Evolutionary conservation across 2,888 invertebrate species (phyloP), one percentile per base, ranked within the genome.

Genomic region (Tuta absoluta): DNA sequence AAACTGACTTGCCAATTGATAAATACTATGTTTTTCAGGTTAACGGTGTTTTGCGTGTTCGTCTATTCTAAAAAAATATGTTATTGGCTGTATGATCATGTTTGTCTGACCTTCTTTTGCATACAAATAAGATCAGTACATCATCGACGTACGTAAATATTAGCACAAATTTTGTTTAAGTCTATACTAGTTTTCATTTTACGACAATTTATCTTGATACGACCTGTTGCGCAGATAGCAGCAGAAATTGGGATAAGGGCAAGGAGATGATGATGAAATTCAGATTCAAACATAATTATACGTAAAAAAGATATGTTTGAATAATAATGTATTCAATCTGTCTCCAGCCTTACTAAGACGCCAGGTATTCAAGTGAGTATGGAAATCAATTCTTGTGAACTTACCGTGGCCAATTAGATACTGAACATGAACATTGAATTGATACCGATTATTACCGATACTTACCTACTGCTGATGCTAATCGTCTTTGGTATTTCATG

Each of bases 351-450:
- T 62, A 62, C 37, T 51, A 14, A 8, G 23, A n/a, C 24, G 17
- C 19, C 19, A 61, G 17, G 24, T 63, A 63, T 64, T 64, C 41
- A 60, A 53, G 49, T 58, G 48, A 65, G 62, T 62, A 64, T 64
- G 64, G 61, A 61, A 64, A 64, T 64, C 41, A 61, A 64, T 64
- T 64, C 53, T 45, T 21, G 48, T 33, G 17, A 14, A 49, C 61
- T 49, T 49, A 61, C 49, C 61, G 41, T 49, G 12, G 49, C 61
- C 61, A 61, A 61, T 61, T 49, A 61, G 49, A 33, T 61, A 61
- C 49, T 21, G 48, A 61, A 48, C 49, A 61, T 61, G 48, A 38
- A 62, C 62, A 62, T 62, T 53, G 53, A 53, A 58, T 37, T 63
- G 58, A 63, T 49, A 33, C 24, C 24, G 53, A 56, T 56, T 17